Conservation (phyloP, 2,113 vertebrate species). For the Xiphophorus maculatus region DNA sequence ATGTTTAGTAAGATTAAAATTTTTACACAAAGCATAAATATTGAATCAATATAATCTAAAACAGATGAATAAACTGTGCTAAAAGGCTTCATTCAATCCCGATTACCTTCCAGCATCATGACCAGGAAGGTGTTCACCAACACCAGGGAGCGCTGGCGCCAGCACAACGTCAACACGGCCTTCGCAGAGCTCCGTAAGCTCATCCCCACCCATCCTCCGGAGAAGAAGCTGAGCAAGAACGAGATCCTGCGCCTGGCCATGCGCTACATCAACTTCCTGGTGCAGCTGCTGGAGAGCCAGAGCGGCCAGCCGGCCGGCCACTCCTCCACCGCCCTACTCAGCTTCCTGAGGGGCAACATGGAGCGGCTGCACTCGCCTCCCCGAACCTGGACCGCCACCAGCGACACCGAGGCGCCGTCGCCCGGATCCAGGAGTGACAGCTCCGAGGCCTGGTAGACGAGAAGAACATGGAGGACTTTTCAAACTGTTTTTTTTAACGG, state of each 20-base stretch:
- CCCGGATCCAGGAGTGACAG: constrained; percentile 82
- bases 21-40: background rate
- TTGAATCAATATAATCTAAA: background rate
- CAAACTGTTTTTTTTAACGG: background rate
- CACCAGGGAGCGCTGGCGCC: constrained; percentile 94
- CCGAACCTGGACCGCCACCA: constrained; percentile 78
- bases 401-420: constrained; percentile 82
- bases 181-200: constrained; percentile 95
- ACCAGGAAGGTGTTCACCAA: constrained; percentile 96
- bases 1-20: background rate
- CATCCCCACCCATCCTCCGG: constrained; percentile 96
- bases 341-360: constrained; percentile 81
- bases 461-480: constrained; percentile 22
- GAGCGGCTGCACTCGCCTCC: constrained; percentile 76
- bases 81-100: background rate
- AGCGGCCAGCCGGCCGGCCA: constrained; percentile 76
- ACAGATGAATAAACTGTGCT: background rate
- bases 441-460: constrained; percentile 79
- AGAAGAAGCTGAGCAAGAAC: constrained; percentile 99
- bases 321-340: constrained; percentile 76
- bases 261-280: constrained; percentile 97
- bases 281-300: constrained; percentile 90
- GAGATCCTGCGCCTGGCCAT: constrained; percentile 97
- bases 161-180: constrained; percentile 96
- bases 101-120: constrained; percentile 76